These are phyloP conservation scores for Cheirogaleus medius DNA, from an alignment of 2,113 vertebrate genomes.

Conservation along the genomic window DNA sequence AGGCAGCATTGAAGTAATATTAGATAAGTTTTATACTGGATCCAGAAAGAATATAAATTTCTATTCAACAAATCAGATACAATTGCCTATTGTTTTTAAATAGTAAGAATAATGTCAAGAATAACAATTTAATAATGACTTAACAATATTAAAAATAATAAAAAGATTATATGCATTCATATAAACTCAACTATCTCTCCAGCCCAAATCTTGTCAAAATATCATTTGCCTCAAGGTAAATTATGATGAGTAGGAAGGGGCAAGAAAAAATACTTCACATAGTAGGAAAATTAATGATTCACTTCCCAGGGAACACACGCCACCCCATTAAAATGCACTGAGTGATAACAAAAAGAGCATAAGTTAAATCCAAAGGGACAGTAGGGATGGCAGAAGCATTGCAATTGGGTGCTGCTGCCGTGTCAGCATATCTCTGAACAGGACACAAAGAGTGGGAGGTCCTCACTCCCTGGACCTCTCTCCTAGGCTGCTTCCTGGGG, in stretches of 20 bases:
- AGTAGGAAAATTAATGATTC: neutral
- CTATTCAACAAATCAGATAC: neutral
- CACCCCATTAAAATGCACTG: neutral
- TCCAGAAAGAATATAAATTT: neutral
- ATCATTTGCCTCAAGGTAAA: neutral
- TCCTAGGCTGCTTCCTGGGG: neutral
- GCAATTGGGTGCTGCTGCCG: fast-evolving
- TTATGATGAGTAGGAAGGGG: neutral
- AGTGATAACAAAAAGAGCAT: neutral
- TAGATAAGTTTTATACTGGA: neutral
- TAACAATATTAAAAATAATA: neutral
- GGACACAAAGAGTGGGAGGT: no score
- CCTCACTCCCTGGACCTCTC: neutral
- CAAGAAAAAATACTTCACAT: neutral
- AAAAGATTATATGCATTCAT: neutral
- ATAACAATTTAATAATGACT: neutral
- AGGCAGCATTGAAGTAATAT: neutral
- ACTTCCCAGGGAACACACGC: neutral
- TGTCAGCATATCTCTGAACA: fast-evolving
- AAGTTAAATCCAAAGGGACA: neutral
- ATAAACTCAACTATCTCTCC: neutral
- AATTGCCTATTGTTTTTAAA: neutral
- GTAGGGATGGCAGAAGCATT: neutral
- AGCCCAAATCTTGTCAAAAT: neutral
- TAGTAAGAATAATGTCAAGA: neutral